Conservation (phyloP, 1,140 invertebrate genomes). For the Drosophila pseudoananassae region DNA sequence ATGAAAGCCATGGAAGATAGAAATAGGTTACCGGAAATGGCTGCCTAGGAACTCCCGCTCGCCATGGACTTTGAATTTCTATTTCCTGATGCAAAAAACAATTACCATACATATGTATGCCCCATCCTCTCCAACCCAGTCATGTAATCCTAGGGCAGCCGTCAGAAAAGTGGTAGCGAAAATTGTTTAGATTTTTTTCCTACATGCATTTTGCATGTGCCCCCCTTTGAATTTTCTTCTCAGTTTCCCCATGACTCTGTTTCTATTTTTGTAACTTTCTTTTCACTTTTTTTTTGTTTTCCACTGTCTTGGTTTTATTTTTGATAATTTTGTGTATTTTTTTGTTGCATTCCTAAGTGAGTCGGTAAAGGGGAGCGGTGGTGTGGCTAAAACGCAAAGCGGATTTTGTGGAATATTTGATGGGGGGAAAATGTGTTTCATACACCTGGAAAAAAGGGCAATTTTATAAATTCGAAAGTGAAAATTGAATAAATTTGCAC, state of each 20-base stretch:
- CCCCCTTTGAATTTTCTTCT: slow-evolving; percentile 15
- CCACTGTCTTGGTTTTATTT: slow-evolving; percentile 60
- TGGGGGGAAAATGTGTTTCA: slow-evolving; percentile 52
- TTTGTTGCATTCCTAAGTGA: slow-evolving; percentile 56
- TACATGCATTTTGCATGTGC: slow-evolving; percentile 58
- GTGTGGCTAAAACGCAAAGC: slow-evolving; percentile 37
- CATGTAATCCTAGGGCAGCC: slow-evolving; percentile 69
- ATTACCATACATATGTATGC: slow-evolving; percentile 54
- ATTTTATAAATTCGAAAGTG: neutral
- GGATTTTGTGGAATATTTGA: slow-evolving; percentile 73
- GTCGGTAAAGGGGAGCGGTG: neutral
- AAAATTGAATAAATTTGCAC: neutral
- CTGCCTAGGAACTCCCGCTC: neutral
- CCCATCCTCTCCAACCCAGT: slow-evolving; percentile 14
- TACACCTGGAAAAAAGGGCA: slow-evolving; percentile 3
- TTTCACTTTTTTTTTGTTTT: slow-evolving; percentile 20
- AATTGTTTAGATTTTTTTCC: slow-evolving; percentile 75
- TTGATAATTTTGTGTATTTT: slow-evolving; percentile 65
- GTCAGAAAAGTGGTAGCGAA: slow-evolving; percentile 57
- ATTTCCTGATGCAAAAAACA: slow-evolving; percentile 62
- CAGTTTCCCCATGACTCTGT: slow-evolving; percentile 5
- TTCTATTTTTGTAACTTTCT: slow-evolving; percentile 23
- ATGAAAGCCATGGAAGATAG: slow-evolving; percentile 1
- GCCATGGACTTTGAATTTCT: slow-evolving; percentile 9
- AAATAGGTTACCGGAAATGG: neutral